Percentiles rank a stretch among this genome's conserved stretches.
Conservation (phyloP, 2,797 vertebrate species). For the Synanceia verrucosa region DNA sequence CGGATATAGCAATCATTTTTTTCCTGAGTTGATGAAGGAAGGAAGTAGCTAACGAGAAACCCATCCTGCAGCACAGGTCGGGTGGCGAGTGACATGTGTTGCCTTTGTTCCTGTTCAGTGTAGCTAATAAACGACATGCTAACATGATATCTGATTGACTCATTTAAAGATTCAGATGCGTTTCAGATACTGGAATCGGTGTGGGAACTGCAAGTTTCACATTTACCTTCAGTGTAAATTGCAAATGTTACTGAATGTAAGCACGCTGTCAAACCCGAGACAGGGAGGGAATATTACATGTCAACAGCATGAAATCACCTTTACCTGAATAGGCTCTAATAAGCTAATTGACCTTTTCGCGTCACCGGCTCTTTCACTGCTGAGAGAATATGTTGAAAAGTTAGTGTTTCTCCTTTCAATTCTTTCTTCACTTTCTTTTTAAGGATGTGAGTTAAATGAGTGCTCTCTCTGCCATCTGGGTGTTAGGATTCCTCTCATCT, state of each 20-base stretch:
- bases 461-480: constrained; percentile 41
- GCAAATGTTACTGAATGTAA: constrained; percentile 64
- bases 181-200: neutral
- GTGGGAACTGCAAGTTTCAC: constrained; percentile 27
- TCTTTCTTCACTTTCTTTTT: constrained; percentile 55
- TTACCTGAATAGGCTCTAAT: constrained; percentile 78
- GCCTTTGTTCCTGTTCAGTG: no score
- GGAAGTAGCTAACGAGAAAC: neutral
- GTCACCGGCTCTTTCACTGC: constrained; percentile 55
- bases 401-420: constrained; percentile 44
- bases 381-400: constrained; percentile 50
- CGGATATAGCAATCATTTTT: neutral
- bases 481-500: constrained; percentile 60
- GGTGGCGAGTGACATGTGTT: no score
- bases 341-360: constrained; percentile 84
- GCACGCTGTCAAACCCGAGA: constrained; percentile 47
- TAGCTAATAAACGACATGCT: neutral
- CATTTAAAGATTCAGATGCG: neutral
- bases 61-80: neutral
- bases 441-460: constrained; percentile 65
- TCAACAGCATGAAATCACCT: constrained; percentile 75
- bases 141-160: neutral
- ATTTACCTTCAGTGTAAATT: constrained; percentile 51
- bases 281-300: constrained; percentile 57
- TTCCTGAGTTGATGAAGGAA: neutral